Conservation (phyloP, 1,140 invertebrate species). For the Gryon sp. region DNA sequence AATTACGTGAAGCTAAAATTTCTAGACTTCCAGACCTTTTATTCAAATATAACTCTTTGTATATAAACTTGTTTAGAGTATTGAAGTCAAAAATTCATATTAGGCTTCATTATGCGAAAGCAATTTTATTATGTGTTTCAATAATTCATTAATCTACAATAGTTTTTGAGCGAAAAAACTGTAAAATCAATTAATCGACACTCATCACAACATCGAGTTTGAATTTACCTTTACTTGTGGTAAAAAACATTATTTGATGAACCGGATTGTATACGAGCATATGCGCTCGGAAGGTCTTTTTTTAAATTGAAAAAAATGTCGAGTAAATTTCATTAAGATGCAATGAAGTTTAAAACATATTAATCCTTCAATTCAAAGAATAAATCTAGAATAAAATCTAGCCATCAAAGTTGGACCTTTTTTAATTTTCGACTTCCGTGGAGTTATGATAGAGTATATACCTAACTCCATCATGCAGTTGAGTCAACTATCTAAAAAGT, state of each 20-base stretch:
- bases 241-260: conserved; percentile 40
- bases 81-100: conserved; percentile 50
- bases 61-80: conserved; percentile 23
- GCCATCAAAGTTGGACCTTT: no score
- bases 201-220: conserved; percentile 3
- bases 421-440: no score
- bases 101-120: conserved; percentile 15
- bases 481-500: no score
- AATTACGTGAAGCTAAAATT: conserved; percentile 6
- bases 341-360: no score
- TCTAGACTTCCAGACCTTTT: background rate
- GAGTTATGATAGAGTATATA: no score
- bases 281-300: no score
- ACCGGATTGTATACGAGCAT: no score
- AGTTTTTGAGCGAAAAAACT: conserved; percentile 36
- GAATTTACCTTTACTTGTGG: conserved; percentile 38
- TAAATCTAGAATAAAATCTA: no score
- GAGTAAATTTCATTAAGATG: no score
- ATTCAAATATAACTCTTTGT: conserved; percentile 33
- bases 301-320: no score
- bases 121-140: conserved; percentile 34
- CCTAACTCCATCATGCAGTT: no score
- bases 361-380: no score
- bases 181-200: conserved; percentile 28
- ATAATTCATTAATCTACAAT: conserved; percentile 25